Percentiles rank a stretch among this genome's conserved stretches.
phyloP scores from a whole-genome alignment of 2,113 vertebrate species.

The Grantiella picta region DNA sequence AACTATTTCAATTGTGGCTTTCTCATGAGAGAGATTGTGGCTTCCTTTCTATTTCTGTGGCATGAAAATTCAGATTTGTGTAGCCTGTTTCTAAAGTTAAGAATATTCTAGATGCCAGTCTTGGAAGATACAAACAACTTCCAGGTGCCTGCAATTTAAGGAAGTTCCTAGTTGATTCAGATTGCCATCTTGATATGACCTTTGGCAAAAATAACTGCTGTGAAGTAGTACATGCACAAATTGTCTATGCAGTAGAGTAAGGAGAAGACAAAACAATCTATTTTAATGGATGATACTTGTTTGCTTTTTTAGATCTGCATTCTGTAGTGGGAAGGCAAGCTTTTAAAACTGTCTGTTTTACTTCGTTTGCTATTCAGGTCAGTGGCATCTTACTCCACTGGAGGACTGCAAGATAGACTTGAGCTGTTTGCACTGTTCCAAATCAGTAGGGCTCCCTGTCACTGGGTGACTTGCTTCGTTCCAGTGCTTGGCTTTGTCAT shows the following conservation, averaged over 20 bases:
- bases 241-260: not conserved
- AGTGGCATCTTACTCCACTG: not conserved
- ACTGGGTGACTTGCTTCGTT: not conserved
- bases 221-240: not conserved
- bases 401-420: not conserved
- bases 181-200: slow-evolving; percentile 18
- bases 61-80: slow-evolving; percentile 18
- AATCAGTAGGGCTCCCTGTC: not conserved
- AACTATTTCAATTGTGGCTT: slow-evolving; percentile 40
- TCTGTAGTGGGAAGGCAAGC: not conserved
- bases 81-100: slow-evolving; percentile 17
- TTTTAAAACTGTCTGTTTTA: not conserved
- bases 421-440: not conserved
- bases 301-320: not conserved
- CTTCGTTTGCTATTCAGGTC: not conserved
- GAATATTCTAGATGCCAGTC: slow-evolving; percentile 16
- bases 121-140: not conserved
- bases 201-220: slow-evolving; percentile 29
- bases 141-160: slow-evolving; percentile 12
- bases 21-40: slow-evolving; percentile 38
- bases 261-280: not conserved
- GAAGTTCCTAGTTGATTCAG: not conserved
- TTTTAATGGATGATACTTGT: not conserved
- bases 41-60: slow-evolving; percentile 21
- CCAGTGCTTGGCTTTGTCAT: not conserved